Evolutionary conservation across 2,113 vertebrate species (phyloP).

Genomic region (Bubo bubo): DNA sequence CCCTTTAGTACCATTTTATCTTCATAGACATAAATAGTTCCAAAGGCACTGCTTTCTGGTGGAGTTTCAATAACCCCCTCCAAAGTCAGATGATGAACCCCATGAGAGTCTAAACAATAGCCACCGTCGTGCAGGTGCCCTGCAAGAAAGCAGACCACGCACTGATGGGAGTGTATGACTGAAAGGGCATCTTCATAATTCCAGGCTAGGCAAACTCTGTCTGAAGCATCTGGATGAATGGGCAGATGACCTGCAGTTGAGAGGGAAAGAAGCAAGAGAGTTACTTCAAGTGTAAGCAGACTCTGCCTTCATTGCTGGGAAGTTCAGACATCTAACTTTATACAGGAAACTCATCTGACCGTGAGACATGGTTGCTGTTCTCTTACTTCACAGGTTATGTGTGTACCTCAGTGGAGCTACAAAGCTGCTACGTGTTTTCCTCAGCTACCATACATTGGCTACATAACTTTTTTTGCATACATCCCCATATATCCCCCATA

Average conservation of each 20-base stretch:
- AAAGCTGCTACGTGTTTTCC: not conserved
- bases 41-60: constrained; percentile 84
- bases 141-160: constrained; percentile 88
- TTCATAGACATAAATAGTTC: constrained; percentile 83
- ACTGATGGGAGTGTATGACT: constrained; percentile 79
- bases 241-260: constrained; percentile 86
- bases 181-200: constrained; percentile 83
- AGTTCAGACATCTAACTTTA: not conserved
- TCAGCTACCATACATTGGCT: accelerated
- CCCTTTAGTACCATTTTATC: constrained; percentile 90
- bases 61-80: constrained; percentile 90
- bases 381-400: not conserved
- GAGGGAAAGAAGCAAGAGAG: not conserved
- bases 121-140: constrained; percentile 90
- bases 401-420: not conserved
- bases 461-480: accelerated
- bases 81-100: constrained; percentile 88
- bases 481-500: not conserved
- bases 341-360: not conserved
- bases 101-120: constrained; percentile 79
- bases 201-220: constrained; percentile 85
- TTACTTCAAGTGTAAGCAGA: not conserved
- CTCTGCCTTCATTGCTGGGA: not conserved
- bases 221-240: constrained; percentile 82
- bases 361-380: not conserved